Base-by-base conservation (phyloP, 2,888 invertebrate species). In the Drosophila meridiana region DNA sequence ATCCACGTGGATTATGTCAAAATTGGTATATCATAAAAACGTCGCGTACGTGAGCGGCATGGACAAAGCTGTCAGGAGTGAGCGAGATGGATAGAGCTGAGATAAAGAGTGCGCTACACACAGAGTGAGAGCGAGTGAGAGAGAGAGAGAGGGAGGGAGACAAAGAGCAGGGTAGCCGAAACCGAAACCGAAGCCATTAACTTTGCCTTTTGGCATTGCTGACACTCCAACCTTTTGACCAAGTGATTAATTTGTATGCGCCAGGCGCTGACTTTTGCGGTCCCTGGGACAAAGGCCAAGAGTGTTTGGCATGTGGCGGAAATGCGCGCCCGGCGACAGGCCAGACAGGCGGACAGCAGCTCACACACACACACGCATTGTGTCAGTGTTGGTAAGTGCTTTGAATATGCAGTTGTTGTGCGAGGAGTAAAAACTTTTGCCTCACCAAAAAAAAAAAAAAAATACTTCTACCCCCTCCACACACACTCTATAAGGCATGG, bases 11-110 rank as follows among this genome's bases (percentile, higher is more conserved):
- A 91, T 91, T 91, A 91, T 90, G 90, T 88, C 88, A 90, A 87
- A 91, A 91, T 91, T 90, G 91, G 91, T 91, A 91, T 91, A 91
- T 91, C 91, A 91, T 90, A 91, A 89, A 91, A 89, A 91, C 90
- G 91, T 90, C 83, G 87, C 76, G 86, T 90, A 91, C 91, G 91
- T 91, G 91, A 87, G 80, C 42, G 14, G 82, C 66, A 83, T 82
- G 38, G 32, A 56, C 61, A 76, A 84, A 67, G 62, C 58, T 66
- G 76, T 60, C 53, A 58, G 30, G n/a, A 45, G 53, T 8, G 36
- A 2, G 11, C 14, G 20, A 36, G 13, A 38, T 9, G 32, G 20
- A 11, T n/a, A n/a, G n/a, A 43, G 28, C 14, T 34, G 40, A 42
- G 40, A 56, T 26, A 55, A 38, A 53, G 53, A 36, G 36, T 34